These are phyloP conservation scores for Polydrusus pterygomalis DNA, from an alignment of 2,888 invertebrate genomes.

Conservation along the genomic window DNA sequence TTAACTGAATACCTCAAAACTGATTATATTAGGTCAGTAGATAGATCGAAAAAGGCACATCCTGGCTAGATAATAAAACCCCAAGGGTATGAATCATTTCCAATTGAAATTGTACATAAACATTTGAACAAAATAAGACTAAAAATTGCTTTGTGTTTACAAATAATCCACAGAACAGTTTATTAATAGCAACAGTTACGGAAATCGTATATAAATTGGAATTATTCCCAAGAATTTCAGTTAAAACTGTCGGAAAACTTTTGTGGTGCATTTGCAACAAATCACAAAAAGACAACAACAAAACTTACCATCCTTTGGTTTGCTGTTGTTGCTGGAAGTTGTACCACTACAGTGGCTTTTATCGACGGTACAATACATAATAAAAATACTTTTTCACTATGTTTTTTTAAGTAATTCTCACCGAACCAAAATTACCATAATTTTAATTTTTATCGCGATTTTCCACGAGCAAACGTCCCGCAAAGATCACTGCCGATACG, in stretches of 20 bases:
- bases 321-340: constrained; percentile 82
- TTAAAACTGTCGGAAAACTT: constrained; percentile 19
- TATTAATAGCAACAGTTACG: not conserved
- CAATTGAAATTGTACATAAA: not conserved
- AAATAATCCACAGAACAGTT: not conserved
- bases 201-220: not conserved
- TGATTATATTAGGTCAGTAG: not conserved
- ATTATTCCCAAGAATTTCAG: not conserved
- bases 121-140: not conserved
- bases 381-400: constrained; percentile 60
- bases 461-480: constrained; percentile 57
- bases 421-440: constrained; percentile 76
- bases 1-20: not conserved
- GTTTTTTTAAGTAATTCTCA: constrained; percentile 73
- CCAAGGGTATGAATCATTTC: not conserved
- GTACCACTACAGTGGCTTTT: constrained; percentile 79
- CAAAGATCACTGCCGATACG: constrained; percentile 69
- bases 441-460: constrained; percentile 63
- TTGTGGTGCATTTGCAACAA: constrained; percentile 8
- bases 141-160: constrained; percentile 4
- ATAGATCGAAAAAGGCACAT: not conserved
- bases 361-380: constrained; percentile 85
- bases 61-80: not conserved
- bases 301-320: constrained; percentile 84
- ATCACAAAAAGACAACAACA: constrained; percentile 48